These are phyloP conservation scores for Pyralis farinalis DNA, from an alignment of 2,888 invertebrate species.

Conservation along the genomic window DNA sequence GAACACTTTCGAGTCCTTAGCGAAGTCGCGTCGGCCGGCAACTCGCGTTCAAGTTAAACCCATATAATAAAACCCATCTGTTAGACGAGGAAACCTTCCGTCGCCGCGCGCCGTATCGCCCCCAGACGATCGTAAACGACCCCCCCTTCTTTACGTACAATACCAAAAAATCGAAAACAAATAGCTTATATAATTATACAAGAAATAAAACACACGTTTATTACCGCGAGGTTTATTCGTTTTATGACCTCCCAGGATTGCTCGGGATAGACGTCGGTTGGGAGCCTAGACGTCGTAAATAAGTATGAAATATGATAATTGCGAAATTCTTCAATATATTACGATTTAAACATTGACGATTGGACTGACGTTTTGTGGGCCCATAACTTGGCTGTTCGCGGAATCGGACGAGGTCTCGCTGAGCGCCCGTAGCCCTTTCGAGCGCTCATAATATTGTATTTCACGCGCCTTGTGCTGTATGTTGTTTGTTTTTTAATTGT, in stretches of 20 bases:
- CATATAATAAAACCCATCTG: slow-evolving; percentile 12
- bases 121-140: slow-evolving; percentile 46
- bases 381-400: slow-evolving; percentile 67
- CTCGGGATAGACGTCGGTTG: slow-evolving; percentile 68
- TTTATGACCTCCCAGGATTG: slow-evolving; percentile 68
- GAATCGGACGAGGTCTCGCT: slow-evolving; percentile 39
- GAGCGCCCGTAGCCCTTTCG: slow-evolving; percentile 27
- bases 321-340: slow-evolving; percentile 80
- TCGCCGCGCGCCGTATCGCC: slow-evolving; percentile 17
- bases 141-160: slow-evolving; percentile 18
- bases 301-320: slow-evolving; percentile 80
- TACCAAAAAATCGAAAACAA: slow-evolving; percentile 47
- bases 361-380: slow-evolving; percentile 74
- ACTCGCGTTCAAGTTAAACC: slow-evolving; percentile 21
- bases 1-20: slow-evolving; percentile 19
- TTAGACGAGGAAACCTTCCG: slow-evolving; percentile 8
- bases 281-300: slow-evolving; percentile 77
- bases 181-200: slow-evolving; percentile 65
- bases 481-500: slow-evolving; percentile 46
- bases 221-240: slow-evolving; percentile 58
- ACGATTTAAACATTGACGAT: slow-evolving; percentile 79
- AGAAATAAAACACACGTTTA: slow-evolving; percentile 70
- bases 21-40: slow-evolving; percentile 17
- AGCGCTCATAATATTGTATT: slow-evolving; percentile 36
- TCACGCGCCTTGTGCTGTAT: slow-evolving; percentile 27